These are phyloP conservation scores for Brachionus rotundiformis DNA, from an alignment of 1,140 invertebrate genomes.

Conservation along the genomic window DNA sequence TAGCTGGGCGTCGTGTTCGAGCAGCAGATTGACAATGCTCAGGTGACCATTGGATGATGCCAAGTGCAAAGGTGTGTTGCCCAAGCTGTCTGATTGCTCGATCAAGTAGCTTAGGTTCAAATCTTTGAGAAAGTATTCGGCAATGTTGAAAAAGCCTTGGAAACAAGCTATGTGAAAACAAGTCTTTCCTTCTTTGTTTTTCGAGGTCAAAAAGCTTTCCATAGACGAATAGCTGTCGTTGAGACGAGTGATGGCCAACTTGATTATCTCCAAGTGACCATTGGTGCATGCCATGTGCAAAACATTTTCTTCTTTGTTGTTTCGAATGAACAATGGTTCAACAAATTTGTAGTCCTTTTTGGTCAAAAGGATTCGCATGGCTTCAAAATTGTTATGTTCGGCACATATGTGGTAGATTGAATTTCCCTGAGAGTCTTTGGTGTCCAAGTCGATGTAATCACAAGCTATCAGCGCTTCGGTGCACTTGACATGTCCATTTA, in stretches of 20 bases:
- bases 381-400: conserved; percentile 21
- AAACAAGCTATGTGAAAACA: conserved; percentile 40
- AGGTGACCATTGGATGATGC: conserved; percentile 8
- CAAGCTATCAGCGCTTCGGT: not conserved
- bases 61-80: conserved; percentile 35
- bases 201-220: conserved; percentile 34
- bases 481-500: not conserved
- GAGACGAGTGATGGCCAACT: not conserved
- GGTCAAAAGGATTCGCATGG: conserved; percentile 23
- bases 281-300: conserved; percentile 1
- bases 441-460: conserved; percentile 33
- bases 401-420: conserved; percentile 43
- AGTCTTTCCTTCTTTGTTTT: conserved; percentile 43
- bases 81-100: not conserved
- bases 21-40: conserved; percentile 16
- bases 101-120: conserved; percentile 11
- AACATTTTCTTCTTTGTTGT: conserved; percentile 31
- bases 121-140: conserved; percentile 49
- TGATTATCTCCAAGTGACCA: conserved; percentile 38
- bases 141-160: conserved; percentile 26
- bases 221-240: conserved; percentile 33
- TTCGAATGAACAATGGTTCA: conserved; percentile 34
- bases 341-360: conserved; percentile 40
- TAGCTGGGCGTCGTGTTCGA: not conserved
- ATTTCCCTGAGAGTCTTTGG: conserved; percentile 46